Evolutionary conservation across 2,888 invertebrate species (phyloP).

Genomic region (Entomobrya multifasciata): DNA sequence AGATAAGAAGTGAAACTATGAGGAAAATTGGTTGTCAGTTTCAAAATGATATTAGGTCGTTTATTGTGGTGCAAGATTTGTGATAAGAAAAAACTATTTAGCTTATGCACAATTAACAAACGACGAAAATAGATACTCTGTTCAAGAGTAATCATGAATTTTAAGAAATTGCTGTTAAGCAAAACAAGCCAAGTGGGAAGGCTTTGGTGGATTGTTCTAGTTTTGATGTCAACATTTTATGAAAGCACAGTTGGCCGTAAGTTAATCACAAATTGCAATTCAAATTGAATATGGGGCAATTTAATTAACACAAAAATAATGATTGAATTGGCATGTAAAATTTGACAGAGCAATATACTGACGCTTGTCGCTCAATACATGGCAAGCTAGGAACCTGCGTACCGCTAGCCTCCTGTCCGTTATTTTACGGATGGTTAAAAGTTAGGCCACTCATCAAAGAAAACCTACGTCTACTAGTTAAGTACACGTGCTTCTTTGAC

Average conservation of each 20-base stretch:
- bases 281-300: too few species aligned
- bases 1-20: too few species aligned
- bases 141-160: not conserved
- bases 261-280: too few species aligned
- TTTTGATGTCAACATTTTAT: not conserved
- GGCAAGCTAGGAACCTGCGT: conserved; percentile 67
- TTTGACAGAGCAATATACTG: conserved; percentile 21
- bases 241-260: not conserved
- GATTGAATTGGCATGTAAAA: not conserved
- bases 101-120: not conserved
- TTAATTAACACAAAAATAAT: too few species aligned
- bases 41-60: too few species aligned
- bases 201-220: not conserved
- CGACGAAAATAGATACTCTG: not conserved
- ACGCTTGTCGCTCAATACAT: conserved; percentile 62
- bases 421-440: conserved; percentile 64
- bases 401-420: conserved; percentile 60
- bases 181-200: conserved; percentile 1
- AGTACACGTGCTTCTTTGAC: conserved; percentile 75
- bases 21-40: too few species aligned
- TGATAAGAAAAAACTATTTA: not conserved
- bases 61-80: not conserved
- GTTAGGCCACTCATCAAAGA: conserved; percentile 69
- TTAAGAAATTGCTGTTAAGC: not conserved
- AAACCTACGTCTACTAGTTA: conserved; percentile 68